Percentiles rank a stretch among this genome's conserved stretches.
phyloP scores from a whole-genome alignment of 2,888 invertebrate genomes.

The Thysanoteuthis rhombus region DNA sequence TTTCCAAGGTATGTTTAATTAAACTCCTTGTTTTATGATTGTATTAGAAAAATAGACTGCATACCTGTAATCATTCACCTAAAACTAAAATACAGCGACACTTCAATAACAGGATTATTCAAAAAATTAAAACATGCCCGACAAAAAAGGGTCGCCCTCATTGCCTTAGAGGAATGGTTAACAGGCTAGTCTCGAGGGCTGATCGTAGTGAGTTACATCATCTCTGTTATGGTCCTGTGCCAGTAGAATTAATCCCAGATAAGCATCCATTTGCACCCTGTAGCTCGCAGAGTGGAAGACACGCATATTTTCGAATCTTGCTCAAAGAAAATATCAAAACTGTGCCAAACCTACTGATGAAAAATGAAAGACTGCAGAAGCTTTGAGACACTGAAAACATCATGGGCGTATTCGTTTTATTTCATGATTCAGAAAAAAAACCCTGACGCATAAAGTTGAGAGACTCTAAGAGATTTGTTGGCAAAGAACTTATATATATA shows the following conservation, averaged over 20 bases:
- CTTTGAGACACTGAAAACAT: background rate
- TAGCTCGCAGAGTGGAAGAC: background rate
- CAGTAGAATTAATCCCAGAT: background rate
- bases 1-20: too few species aligned
- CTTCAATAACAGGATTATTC: too few species aligned
- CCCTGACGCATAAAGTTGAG: background rate
- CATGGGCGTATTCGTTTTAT: background rate
- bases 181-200: background rate
- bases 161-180: background rate
- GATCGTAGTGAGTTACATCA: background rate
- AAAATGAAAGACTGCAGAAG: background rate
- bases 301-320: background rate
- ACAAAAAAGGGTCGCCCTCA: too few species aligned
- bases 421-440: background rate
- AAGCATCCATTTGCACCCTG: background rate
- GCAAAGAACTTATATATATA: background rate
- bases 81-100: too few species aligned
- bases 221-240: background rate
- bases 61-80: too few species aligned
- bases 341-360: background rate
- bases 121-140: too few species aligned
- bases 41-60: too few species aligned
- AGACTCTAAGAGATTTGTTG: background rate
- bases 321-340: background rate
- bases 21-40: too few species aligned